Percentiles rank a stretch among this genome's conserved stretches.
Conservation (phyloP, 2,888 invertebrate species). For the Didymodactylos carnosus region DNA sequence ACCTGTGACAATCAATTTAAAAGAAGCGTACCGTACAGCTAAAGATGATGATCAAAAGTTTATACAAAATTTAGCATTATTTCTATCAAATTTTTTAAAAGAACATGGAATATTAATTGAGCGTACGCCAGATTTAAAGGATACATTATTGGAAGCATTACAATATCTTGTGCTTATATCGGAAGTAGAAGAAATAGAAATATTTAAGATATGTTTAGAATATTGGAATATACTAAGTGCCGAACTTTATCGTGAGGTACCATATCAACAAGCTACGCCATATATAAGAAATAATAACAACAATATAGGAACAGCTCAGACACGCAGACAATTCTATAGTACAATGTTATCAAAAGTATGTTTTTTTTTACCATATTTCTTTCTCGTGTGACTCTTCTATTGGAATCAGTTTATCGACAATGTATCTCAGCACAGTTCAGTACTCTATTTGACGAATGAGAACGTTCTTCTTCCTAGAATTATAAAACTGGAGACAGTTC, state of each 20-base stretch:
- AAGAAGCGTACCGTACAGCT: conserved; percentile 74
- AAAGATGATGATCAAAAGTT: conserved; percentile 93
- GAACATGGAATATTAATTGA: conserved; percentile 78
- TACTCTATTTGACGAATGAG: too few relatives aligned
- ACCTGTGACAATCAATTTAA: conserved; percentile 70
- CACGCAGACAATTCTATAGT: conserved; percentile 32
- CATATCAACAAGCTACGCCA: conserved; percentile 40
- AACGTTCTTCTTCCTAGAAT: too few relatives aligned
- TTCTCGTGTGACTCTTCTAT: background rate
- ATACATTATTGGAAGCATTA: conserved; percentile 19
- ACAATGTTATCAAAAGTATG: conserved; percentile 33
- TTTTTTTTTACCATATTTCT: background rate
- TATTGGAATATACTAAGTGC: conserved; percentile 87
- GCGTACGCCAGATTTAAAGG: conserved; percentile 16
- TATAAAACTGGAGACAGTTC: too few relatives aligned
- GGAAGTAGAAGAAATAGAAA: conserved; percentile 95
- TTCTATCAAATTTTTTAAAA: conserved; percentile 82
- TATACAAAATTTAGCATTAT: conserved; percentile 89
- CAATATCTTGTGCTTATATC: conserved; percentile 43
- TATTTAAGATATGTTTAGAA: conserved; percentile 96
- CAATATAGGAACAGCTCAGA: conserved; percentile 19
- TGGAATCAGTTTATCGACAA: background rate
- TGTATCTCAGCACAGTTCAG: too few relatives aligned
- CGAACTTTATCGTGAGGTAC: conserved; percentile 62
- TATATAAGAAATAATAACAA: background rate